Percentiles rank a stretch among this genome's conserved stretches.
These are phyloP conservation scores for Odontamblyopus rebecca DNA, from an alignment of 2,797 vertebrate genomes.

Conservation along the genomic window DNA sequence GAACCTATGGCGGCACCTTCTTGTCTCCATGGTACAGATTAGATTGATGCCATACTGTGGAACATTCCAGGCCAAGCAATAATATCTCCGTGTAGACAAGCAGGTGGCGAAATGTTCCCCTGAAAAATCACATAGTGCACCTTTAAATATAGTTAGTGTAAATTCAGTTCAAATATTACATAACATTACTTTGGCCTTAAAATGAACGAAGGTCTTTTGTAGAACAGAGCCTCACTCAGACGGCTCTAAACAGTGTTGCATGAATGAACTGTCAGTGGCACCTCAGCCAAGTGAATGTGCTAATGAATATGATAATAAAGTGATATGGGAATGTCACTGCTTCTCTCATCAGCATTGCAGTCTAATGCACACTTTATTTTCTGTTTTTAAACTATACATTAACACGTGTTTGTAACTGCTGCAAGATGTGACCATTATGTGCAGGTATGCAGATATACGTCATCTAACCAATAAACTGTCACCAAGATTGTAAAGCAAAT, in stretches of 20 bases:
- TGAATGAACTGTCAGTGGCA: constrained; percentile 21
- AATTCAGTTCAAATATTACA: neutral
- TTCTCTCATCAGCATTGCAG: constrained; percentile 28
- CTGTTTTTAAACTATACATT: neutral
- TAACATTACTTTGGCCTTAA: neutral
- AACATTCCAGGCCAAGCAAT: neutral
- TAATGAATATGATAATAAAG: constrained; percentile 28
- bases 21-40: neutral
- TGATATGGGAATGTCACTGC: constrained; percentile 15
- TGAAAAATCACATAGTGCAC: neutral
- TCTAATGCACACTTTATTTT: constrained; percentile 24
- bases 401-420: neutral
- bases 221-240: neutral
- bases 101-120: neutral
- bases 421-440: neutral
- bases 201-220: neutral
- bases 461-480: neutral
- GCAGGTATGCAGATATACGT: neutral
- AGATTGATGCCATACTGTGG: neutral
- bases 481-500: neutral
- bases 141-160: neutral
- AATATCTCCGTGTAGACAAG: neutral
- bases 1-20: neutral
- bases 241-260: constrained; percentile 18
- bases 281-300: constrained; percentile 20